Evolutionary conservation across 2,888 invertebrate species (phyloP), one percentile per base, ranked within the genome.

Genomic region (Acleris literana): DNA sequence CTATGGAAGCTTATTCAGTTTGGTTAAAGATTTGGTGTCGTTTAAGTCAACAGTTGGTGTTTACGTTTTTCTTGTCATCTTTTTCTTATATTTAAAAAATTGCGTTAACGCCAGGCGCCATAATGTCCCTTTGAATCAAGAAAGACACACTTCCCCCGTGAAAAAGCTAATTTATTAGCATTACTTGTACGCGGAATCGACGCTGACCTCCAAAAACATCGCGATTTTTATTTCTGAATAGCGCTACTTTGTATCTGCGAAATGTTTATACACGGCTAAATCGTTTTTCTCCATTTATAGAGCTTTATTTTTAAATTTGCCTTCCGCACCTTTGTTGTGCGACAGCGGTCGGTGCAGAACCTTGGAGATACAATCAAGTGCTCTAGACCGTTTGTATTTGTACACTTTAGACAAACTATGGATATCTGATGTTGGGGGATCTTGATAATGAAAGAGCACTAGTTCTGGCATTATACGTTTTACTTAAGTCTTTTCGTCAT

Each of bases 71-170:
- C 1, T 7, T 25, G 5, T 25, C 5, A 29, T 9, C 29, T 29
- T 29, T 7, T 29, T 7, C 9, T 29, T 29, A 29, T 9, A 0
- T 0, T 29, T 7, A 29, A 7, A 29, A 29, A 7, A 7, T 29
- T 7, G 33, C 33, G 33, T 39, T 13, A 39, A 39, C 33, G 3
- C 33, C 13, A 39, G 33, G 33, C 33, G 33, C 11, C 33, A 13
- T 13, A 39, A 39, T 39, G 13, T 39, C 4, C 39, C 39, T 39
- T 33, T 29, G 25, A 63, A 46, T 61, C 56, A 71, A 39, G 71
- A 70, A 72, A 72, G 73, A 79, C 80, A 84, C 84, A 83, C 85
- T 82, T 82, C 74, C 81, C 83, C 81, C 83, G 80, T 87, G 84
- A 88, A 87, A 76, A 77, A 62, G 76, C 70, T 77, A 84, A 86